Base-by-base conservation (phyloP, 2,888 invertebrate species). In the Terebella lapidaria region DNA sequence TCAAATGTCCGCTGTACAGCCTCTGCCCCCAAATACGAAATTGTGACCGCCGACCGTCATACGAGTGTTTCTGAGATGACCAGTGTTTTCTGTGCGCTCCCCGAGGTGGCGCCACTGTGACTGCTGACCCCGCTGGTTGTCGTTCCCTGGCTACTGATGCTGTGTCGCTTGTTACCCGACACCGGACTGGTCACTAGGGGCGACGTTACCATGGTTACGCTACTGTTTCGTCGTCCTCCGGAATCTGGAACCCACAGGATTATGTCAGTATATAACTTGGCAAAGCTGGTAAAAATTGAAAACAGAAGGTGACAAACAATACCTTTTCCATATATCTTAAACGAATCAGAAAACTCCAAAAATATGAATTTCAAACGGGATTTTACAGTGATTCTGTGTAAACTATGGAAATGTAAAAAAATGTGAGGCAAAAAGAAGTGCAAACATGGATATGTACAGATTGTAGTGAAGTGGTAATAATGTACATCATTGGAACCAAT, bases 51-150 rank as follows among this genome's bases (percentile, higher is more conserved):
- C 35, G 10, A 10, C 10, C 35, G 49, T 49, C 49, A 49, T 22
- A 49, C 49, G 22, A 49, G 49, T 5, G 49, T 49, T 24, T 49
- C 49, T 49, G 49, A 49, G 24, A 49, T 49, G 24, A 49, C 15
- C 18, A 49, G n/a, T 10, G 10, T 49, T 22, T 49, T 49, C 5
- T 15, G 22, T 5, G 5, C 18, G 24, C 15, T 49, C n/a, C 10
- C n/a, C 42, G n/a, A 35, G 42, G 10, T 35, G 42, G 42, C n/a
- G n/a, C 42, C n/a, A 35, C 42, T 35, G 10, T 35, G 42, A n/a
- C n/a, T 49, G 22, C 49, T 49, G 49, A 49, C 24, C 5, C 22
- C 49, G 22, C 49, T 49, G 18, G 49, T 49, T 10, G 18, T n/a
- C 24, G 49, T 49, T 5, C 49, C 22, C 49, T 49, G 18, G 22